phyloP scores from a whole-genome alignment of 2,113 vertebrate genomes.

The Ictidomys tridecemlineatus region DNA sequence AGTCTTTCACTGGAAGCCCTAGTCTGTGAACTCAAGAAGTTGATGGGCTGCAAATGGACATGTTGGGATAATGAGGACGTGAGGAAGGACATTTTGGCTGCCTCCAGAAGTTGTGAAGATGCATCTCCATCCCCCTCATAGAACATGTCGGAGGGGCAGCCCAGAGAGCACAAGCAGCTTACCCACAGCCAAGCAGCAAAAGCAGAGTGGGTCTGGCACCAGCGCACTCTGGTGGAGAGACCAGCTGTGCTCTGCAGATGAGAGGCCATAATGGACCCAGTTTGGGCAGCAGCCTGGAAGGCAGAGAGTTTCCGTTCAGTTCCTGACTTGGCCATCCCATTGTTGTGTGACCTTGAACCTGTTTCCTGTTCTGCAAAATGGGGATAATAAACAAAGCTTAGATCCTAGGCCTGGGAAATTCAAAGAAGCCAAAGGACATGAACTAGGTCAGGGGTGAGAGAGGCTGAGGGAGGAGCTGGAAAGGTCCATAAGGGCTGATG shows the following conservation, averaged over 20 bases:
- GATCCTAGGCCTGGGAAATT: background rate
- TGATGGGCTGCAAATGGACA: background rate
- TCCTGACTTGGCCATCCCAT: background rate
- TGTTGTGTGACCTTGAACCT: background rate
- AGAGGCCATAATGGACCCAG: background rate
- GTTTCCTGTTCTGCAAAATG: slow-evolving; percentile 38
- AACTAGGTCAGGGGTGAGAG: background rate
- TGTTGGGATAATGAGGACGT: background rate
- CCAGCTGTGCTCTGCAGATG: background rate
- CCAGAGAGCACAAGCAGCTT: background rate
- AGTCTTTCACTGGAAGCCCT: background rate
- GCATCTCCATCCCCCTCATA: background rate
- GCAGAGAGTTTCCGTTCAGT: background rate
- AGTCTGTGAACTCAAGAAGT: background rate
- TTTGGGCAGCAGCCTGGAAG: background rate
- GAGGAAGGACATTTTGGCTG: background rate
- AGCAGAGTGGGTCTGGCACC: background rate
- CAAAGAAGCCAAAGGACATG: background rate
- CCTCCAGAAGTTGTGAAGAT: background rate
- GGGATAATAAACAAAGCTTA: background rate
- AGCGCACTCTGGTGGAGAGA: background rate
- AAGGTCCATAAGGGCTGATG: background rate
- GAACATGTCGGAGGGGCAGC: background rate
- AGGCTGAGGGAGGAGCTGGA: background rate
- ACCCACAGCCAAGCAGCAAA: background rate